Percentiles rank a stretch among this genome's conserved stretches.
Evolutionary conservation across 92 coral and sea anemone species (phyloP).

Genomic region (Paragorgia papillata): DNA sequence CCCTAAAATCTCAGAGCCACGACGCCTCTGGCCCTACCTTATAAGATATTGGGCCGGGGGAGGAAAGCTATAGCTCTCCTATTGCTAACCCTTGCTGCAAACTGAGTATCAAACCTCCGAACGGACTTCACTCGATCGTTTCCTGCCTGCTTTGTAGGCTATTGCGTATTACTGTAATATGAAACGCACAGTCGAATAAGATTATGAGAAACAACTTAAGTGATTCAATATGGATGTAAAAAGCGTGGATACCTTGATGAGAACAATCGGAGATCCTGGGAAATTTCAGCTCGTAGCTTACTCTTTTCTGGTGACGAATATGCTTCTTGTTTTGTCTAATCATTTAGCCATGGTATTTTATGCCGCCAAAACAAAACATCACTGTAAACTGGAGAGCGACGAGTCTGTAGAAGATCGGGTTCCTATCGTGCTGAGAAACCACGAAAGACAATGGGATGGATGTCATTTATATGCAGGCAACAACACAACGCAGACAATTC

Average conservation of each 20-base stretch:
- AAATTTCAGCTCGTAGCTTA: not conserved
- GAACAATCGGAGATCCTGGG: slow-evolving; percentile 1
- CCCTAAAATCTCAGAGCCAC: no score
- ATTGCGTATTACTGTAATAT: no score
- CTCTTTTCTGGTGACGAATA: not conserved
- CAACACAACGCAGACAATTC: not conserved
- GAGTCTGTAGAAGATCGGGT: not conserved
- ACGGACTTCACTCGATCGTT: no score
- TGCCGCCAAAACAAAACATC: slow-evolving; percentile 12
- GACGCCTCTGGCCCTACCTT: no score
- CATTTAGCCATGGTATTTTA: not conserved
- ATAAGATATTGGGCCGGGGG: no score
- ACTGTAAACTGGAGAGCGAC: not conserved
- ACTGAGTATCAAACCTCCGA: no score
- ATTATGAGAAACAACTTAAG: no score
- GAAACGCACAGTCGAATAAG: no score
- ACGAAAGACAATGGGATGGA: slow-evolving; percentile 27
- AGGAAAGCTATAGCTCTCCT: no score
- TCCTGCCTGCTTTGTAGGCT: no score
- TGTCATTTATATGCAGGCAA: slow-evolving; percentile 3
- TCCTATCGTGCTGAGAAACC: not conserved
- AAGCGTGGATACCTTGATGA: not conserved
- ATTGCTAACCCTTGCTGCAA: no score
- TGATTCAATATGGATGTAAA: not conserved
- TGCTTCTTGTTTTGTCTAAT: not conserved